phyloP scores from a whole-genome alignment of 2,888 invertebrate genomes.

The Dorcus parallelipipedus region DNA sequence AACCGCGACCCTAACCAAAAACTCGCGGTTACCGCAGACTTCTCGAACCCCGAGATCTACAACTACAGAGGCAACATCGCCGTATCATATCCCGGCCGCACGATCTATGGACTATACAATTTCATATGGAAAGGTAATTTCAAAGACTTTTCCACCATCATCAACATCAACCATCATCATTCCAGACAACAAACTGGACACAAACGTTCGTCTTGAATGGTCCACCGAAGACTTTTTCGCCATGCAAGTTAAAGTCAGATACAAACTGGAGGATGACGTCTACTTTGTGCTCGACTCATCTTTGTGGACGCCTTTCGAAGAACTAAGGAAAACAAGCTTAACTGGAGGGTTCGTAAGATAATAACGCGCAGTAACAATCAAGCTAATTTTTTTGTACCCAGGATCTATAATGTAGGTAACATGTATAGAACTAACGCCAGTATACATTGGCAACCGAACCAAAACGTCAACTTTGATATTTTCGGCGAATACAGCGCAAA shows the following conservation, averaged over 20 bases:
- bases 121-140: slow-evolving; percentile 54
- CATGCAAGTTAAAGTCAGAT: slow-evolving; percentile 59
- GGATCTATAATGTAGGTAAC: slow-evolving; percentile 53
- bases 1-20: slow-evolving; percentile 78
- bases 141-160: neutral
- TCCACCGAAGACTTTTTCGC: slow-evolving; percentile 61
- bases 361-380: neutral
- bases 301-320: slow-evolving; percentile 56
- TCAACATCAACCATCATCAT: slow-evolving; percentile 11
- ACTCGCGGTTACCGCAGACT: slow-evolving; percentile 59
- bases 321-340: slow-evolving; percentile 56
- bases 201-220: slow-evolving; percentile 67
- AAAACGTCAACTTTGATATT: slow-evolving; percentile 55
- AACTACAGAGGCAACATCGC: slow-evolving; percentile 63
- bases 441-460: slow-evolving; percentile 59
- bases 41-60: slow-evolving; percentile 58
- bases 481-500: slow-evolving; percentile 52
- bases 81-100: slow-evolving; percentile 72
- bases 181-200: slow-evolving; percentile 45
- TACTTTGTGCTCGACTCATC: slow-evolving; percentile 48
- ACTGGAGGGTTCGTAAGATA: slow-evolving; percentile 48
- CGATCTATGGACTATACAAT: slow-evolving; percentile 66
- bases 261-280: slow-evolving; percentile 53
- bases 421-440: slow-evolving; percentile 54
- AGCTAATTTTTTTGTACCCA: slow-evolving; percentile 32